Percentiles rank a stretch among this genome's conserved stretches.
Conservation (phyloP, 2,797 vertebrate species). For the Kryptopterus vitreolus region DNA sequence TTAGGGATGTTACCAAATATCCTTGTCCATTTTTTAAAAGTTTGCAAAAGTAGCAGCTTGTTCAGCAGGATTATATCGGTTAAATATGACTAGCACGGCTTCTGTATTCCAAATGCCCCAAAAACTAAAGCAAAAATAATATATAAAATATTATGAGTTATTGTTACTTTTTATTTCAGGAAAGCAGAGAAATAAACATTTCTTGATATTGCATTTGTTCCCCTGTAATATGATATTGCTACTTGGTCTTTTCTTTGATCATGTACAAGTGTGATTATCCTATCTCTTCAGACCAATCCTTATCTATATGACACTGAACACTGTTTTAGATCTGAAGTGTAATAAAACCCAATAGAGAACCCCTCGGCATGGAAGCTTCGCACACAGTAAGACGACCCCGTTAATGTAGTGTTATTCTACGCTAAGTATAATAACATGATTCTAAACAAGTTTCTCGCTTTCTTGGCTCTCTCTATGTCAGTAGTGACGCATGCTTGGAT, state of each 20-base stretch:
- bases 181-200: background rate
- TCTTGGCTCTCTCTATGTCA: slow-evolving; percentile 37
- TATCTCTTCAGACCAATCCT: too few relatives aligned
- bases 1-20: too few relatives aligned
- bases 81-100: too few relatives aligned
- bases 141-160: too few relatives aligned
- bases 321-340: background rate
- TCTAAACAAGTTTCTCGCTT: slow-evolving; percentile 4
- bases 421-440: background rate
- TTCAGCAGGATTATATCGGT: too few relatives aligned
- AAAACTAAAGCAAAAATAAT: too few relatives aligned
- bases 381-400: background rate
- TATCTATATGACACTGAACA: background rate
- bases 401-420: background rate
- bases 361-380: background rate
- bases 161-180: too few relatives aligned
- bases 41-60: too few relatives aligned
- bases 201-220: background rate
- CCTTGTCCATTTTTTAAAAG: too few relatives aligned
- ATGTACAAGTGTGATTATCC: background rate
- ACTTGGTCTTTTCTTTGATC: background rate
- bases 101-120: too few relatives aligned
- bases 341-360: background rate
- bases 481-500: slow-evolving; percentile 69
- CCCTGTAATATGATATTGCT: background rate